phyloP scores from a whole-genome alignment of 2,888 invertebrate genomes.

The Eumerus sabulonum region DNA sequence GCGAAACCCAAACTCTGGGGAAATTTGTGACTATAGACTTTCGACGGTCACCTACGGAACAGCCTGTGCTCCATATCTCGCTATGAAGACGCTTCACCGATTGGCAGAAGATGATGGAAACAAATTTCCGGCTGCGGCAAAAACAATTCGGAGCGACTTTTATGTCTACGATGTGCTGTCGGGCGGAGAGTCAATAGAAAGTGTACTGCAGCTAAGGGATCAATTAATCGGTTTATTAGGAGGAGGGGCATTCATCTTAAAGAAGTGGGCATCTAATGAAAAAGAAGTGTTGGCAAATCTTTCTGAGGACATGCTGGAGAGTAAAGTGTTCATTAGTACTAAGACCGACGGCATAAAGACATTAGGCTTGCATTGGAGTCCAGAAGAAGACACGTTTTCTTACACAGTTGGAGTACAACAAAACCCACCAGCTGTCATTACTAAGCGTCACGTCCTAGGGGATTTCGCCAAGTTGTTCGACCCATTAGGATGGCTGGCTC shows the following conservation, averaged over 20 bases:
- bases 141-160: neutral
- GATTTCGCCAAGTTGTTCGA: constrained; percentile 3
- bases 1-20: constrained; percentile 1
- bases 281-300: too few species aligned
- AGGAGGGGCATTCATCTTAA: too few species aligned
- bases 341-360: constrained; percentile 4
- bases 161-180: constrained; percentile 15
- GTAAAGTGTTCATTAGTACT: constrained; percentile 1
- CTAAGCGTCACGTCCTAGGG: constrained; percentile 4
- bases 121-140: constrained; percentile 8
- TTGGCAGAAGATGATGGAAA: too few species aligned
- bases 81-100: too few species aligned
- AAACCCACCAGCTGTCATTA: constrained; percentile 4
- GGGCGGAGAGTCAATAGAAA: constrained; percentile 3
- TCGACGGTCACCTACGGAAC: constrained; percentile 16
- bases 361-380: constrained; percentile 1
- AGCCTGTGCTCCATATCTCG: constrained; percentile 10
- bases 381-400: constrained; percentile 5
- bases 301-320: neutral
- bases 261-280: too few species aligned
- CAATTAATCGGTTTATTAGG: too few species aligned
- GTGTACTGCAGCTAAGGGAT: too few species aligned
- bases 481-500: constrained; percentile 8
- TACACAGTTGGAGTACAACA: constrained; percentile 7
- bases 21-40: too few species aligned